Percentiles rank a stretch among this genome's conserved stretches.
These are phyloP conservation scores for Tachuris rubrigastra DNA, from an alignment of 2,113 vertebrate genomes.

Conservation along the genomic window DNA sequence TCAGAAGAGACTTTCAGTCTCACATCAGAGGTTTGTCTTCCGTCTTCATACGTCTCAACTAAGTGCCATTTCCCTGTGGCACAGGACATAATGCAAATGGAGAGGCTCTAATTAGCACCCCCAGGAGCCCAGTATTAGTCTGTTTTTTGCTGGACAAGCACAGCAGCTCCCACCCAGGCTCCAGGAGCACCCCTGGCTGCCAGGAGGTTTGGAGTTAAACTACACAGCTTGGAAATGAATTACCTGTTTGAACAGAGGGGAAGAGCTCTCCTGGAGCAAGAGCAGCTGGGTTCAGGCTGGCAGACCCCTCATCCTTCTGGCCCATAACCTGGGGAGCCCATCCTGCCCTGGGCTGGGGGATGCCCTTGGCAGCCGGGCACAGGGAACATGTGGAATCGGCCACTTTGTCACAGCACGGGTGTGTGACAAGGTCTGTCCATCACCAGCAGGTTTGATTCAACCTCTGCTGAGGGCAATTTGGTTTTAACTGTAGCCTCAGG, in stretches of 20 bases:
- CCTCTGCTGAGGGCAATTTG: neutral
- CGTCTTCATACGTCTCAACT: neutral
- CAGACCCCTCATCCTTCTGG: neutral
- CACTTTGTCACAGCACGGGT: accelerated
- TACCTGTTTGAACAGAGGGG: neutral
- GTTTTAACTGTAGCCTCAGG: neutral
- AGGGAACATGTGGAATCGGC: accelerated
- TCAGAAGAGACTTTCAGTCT: neutral
- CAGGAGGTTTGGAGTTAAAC: neutral
- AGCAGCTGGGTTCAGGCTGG: neutral
- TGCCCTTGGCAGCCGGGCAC: neutral
- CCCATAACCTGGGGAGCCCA: accelerated
- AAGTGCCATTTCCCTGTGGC: neutral
- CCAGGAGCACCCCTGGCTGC: neutral
- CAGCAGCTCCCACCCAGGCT: neutral
- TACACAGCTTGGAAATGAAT: neutral
- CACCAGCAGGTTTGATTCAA: neutral
- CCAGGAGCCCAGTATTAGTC: neutral
- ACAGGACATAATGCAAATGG: neutral
- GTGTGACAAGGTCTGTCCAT: accelerated
- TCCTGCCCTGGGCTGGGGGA: neutral
- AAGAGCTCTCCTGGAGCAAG: neutral
- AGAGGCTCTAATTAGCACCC: neutral
- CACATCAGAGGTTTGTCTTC: neutral
- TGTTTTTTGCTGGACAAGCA: neutral